Conservation (phyloP, 2,797 vertebrate genomes). For the Premnoplex brunnescens region DNA sequence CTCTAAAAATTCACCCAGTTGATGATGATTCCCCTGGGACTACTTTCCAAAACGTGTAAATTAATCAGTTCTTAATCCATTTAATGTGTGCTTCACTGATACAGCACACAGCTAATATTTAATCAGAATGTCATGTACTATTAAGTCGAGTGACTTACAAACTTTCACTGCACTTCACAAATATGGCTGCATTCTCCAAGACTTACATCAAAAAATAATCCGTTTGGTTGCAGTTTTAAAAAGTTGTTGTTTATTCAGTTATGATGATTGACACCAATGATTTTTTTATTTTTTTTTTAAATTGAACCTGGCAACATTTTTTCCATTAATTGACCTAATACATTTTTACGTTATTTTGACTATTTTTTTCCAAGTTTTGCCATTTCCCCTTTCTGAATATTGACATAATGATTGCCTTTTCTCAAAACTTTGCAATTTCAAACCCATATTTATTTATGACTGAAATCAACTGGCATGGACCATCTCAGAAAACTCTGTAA, state of each 20-base stretch:
- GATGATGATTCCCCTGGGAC: conserved; percentile 50
- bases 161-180: background rate
- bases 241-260: background rate
- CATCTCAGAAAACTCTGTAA: background rate
- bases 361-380: background rate
- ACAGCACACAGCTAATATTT: conserved; percentile 57
- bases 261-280: background rate
- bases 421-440: background rate
- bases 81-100: conserved; percentile 60
- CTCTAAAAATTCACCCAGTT: conserved; percentile 56
- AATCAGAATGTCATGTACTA: conserved; percentile 39
- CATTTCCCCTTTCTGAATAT: background rate
- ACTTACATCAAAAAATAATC: background rate
- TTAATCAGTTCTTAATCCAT: conserved; percentile 69
- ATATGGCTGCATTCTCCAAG: background rate
- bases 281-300: background rate
- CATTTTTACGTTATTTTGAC: background rate
- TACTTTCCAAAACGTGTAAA: conserved; percentile 30
- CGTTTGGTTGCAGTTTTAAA: rapidly evolving
- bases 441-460: background rate
- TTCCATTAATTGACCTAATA: background rate
- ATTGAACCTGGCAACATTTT: background rate
- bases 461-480: background rate
- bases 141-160: conserved; percentile 4
- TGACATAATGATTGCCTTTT: background rate